Conservation (phyloP, 2,797 vertebrate genomes). For the Schizothorax lantsangensis region DNA sequence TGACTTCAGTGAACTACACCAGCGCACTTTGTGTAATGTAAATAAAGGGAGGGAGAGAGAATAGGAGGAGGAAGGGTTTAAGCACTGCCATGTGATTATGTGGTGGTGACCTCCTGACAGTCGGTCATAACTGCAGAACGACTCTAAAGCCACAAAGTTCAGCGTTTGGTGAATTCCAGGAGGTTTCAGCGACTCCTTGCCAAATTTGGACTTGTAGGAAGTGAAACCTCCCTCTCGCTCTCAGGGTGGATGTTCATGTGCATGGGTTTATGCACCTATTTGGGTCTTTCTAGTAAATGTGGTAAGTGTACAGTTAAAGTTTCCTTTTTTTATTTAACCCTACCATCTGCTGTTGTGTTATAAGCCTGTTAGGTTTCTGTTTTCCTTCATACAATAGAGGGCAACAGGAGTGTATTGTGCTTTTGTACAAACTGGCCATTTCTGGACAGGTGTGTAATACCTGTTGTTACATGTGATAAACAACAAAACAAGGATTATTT, state of each 20-base stretch:
- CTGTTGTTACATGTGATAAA: constrained; percentile 8
- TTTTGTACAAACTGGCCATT: constrained; percentile 4
- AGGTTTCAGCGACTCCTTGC: not conserved
- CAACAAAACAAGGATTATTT: constrained; percentile 5
- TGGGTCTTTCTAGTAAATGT: constrained; percentile 39
- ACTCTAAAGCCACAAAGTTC: constrained; percentile 44
- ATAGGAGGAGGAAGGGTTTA: constrained; percentile 38
- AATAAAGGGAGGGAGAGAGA: constrained; percentile 29
- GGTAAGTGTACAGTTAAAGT: constrained; percentile 38
- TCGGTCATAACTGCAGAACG: constrained; percentile 38
- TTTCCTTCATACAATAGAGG: not conserved
- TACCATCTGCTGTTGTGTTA: constrained; percentile 8
- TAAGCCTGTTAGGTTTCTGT: constrained; percentile 1
- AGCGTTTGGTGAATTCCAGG: constrained; percentile 48
- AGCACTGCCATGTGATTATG: constrained; percentile 69
- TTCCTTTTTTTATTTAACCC: not conserved
- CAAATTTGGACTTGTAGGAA: constrained; percentile 25
- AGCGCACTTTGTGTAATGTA: constrained; percentile 25
- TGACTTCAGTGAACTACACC: constrained; percentile 32
- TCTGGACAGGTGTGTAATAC: constrained; percentile 14
- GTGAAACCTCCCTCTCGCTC: not conserved
- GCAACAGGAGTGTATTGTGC: constrained; percentile 18
- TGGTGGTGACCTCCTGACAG: constrained; percentile 62
- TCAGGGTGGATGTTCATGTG: constrained; percentile 1
- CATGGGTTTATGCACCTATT: constrained; percentile 20